Evolutionary conservation across 2,888 invertebrate species (phyloP).

Genomic region (Drosophila colorata): DNA sequence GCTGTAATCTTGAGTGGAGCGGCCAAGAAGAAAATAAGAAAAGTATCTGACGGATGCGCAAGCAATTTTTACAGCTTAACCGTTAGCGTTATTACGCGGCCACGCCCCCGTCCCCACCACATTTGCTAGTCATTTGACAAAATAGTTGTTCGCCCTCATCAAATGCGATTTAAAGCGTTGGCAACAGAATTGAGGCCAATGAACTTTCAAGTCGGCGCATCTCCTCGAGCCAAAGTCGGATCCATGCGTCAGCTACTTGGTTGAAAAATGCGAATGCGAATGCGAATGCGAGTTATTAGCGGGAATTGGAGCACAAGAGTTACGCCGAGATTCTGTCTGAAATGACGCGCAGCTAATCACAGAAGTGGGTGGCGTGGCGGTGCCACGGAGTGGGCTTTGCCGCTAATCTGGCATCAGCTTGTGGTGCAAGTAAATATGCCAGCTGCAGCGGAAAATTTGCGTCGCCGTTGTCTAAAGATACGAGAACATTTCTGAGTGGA

Average conservation of each 20-base stretch:
- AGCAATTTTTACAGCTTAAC: conserved; percentile 44
- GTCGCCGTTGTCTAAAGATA: conserved; percentile 14
- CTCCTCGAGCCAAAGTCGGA: conserved; percentile 35
- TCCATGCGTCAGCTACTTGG: conserved; percentile 30
- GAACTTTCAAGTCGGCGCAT: conserved; percentile 58
- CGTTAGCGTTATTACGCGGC: conserved; percentile 22
- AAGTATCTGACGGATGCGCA: conserved; percentile 52
- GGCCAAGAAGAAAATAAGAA: conserved; percentile 24
- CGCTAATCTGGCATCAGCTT: conserved; percentile 48
- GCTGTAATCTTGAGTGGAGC: conserved; percentile 52
- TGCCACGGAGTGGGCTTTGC: neutral
- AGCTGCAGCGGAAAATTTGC: conserved; percentile 33
- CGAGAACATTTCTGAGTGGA: neutral
- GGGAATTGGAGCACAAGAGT: conserved; percentile 74
- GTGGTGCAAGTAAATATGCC: conserved; percentile 26
- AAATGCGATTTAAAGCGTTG: conserved; percentile 58
- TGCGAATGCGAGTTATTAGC: conserved; percentile 65
- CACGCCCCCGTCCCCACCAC: conserved; percentile 28
- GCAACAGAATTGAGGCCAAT: conserved; percentile 61
- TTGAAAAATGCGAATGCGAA: conserved; percentile 31
- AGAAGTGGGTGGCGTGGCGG: conserved; percentile 2
- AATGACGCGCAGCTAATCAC: conserved; percentile 55
- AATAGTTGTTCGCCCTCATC: conserved; percentile 50
- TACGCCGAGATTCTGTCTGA: conserved; percentile 54
- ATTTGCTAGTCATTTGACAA: conserved; percentile 63